Evolutionary conservation across 2,797 vertebrate species (phyloP).

Genomic region (Vultur gryphus): DNA sequence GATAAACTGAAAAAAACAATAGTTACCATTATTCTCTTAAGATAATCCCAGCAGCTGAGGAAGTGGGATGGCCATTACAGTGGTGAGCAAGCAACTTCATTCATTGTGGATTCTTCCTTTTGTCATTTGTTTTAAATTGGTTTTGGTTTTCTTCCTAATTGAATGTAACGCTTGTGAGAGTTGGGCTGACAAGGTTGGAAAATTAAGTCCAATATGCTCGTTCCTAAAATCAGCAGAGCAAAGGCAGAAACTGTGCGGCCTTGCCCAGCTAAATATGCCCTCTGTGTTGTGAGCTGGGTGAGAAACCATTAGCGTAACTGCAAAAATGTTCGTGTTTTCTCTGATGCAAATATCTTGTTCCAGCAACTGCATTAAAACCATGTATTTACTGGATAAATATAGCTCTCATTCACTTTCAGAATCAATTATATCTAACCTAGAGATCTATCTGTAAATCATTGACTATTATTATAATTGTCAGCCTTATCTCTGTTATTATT

Average conservation of each 20-base stretch:
- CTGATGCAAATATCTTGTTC: background rate
- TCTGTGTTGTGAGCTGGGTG: background rate
- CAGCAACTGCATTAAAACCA: background rate
- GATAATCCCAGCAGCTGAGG: background rate
- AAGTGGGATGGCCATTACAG: background rate
- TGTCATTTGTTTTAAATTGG: slow-evolving; percentile 15
- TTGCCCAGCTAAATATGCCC: background rate
- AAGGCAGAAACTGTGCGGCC: background rate
- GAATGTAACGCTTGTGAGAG: slow-evolving; percentile 36
- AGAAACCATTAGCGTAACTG: background rate
- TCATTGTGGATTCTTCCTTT: background rate
- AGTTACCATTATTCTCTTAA: background rate
- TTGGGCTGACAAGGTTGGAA: background rate
- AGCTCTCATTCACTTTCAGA: background rate
- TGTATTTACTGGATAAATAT: background rate
- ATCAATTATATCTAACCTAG: background rate
- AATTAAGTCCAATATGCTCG: slow-evolving; percentile 24
- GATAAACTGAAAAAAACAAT: background rate
- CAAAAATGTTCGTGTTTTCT: background rate
- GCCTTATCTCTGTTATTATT: background rate
- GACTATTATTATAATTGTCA: background rate
- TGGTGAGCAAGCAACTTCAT: background rate
- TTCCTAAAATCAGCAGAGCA: background rate
- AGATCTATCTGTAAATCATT: background rate
- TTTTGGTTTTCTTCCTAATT: slow-evolving; percentile 31